Base-by-base conservation (phyloP, 2,888 invertebrate species). In the Limnephilus marmoratus region DNA sequence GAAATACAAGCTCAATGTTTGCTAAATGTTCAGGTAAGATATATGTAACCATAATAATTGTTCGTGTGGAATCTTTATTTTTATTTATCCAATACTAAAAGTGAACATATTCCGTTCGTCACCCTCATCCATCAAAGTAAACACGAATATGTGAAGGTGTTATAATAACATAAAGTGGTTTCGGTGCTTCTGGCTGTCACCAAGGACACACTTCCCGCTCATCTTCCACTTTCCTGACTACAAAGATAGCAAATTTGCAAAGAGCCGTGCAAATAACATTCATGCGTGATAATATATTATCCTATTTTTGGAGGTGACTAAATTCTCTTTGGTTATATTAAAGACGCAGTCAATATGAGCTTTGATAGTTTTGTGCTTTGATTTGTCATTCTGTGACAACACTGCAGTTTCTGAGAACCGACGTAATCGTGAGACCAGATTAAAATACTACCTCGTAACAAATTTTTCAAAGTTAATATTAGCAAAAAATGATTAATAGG, bases 141-240 rank as follows among this genome's bases (percentile, higher is more conserved):
- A n/a, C 24, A 68, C 68, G n/a, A 24, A 68, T 3, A 68, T 68
- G 9, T 0, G 68, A 68, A 68, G 68, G 68, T 68, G 68, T 68
- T 68, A 68, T 68, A 68, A 68, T 68, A 68, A 68, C 68, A 68
- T n/a, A 68, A 68, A 68, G 68, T 68, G 68, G 68, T 68, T 68
- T 68, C 24, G 24, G 68, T n/a, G 24, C 68, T 24, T 68, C 68
- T 68, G 24, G 68, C 68, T 68, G 68, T 68, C 68, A 68, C 68
- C 68, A 24, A 24, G 68, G 68, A 68, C 68, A n/a, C 24, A 68
- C 9, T 68, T 68, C 24, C 9, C 68, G 9, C 68, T 68, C 24
- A 68, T 24, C 24, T 24, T 68, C n/a, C 68, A 68, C n/a, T 68
- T 68, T 68, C 68, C 24, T 24, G 68, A 68, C 24, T 68, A n/a